These are phyloP conservation scores for Hephaestus fuliginosus DNA, from an alignment of 2,797 vertebrate species.

Conservation along the genomic window DNA sequence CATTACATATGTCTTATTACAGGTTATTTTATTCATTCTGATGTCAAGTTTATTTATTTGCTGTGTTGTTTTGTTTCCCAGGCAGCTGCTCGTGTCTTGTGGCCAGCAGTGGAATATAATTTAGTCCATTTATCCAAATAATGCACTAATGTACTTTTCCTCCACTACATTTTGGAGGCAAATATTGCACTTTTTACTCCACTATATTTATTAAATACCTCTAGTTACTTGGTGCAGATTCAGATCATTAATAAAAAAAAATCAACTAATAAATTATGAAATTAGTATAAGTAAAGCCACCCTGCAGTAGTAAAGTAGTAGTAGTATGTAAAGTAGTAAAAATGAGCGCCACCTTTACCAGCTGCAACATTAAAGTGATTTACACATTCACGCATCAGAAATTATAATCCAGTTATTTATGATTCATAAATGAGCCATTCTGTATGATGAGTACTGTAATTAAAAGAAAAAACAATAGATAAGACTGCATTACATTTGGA, in stretches of 20 bases:
- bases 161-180: not conserved
- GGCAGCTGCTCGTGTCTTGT: not conserved
- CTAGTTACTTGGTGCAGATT: not conserved
- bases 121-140: not conserved
- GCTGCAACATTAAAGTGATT: not conserved
- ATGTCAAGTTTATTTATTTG: too few species aligned
- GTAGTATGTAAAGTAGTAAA: not conserved
- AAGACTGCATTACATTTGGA: not conserved
- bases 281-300: not conserved
- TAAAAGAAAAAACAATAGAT: not conserved
- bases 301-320: too few species aligned
- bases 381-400: not conserved
- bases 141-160: not conserved
- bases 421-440: not conserved
- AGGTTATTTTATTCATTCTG: not conserved
- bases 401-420: not conserved
- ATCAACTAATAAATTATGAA: not conserved
- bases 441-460: not conserved
- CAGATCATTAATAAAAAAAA: not conserved
- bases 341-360: not conserved
- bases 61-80: not conserved
- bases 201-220: not conserved
- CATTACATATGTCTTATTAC: not conserved
- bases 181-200: not conserved
- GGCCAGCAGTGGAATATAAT: not conserved